Evolutionary conservation across 2,888 invertebrate genomes (phyloP), one percentile per base, ranked within the genome.

Genomic region (Iphiclides podalirius): DNA sequence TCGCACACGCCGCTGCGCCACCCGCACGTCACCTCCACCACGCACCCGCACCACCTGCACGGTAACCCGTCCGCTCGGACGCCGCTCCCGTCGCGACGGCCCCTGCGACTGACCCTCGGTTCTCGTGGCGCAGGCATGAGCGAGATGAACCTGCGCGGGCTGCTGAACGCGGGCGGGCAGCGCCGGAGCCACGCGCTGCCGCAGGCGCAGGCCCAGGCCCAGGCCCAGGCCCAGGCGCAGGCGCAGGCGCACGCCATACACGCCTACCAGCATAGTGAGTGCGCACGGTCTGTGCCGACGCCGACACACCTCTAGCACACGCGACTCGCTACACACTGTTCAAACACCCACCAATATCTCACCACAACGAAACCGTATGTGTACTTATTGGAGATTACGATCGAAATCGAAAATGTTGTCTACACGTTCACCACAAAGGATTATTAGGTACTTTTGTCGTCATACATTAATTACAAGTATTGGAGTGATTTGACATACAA

Each of bases 1-100:
- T 52, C 75, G 52, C 79, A 78, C 56, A 82, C 88, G 51, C 88
- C 83, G 63, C 76, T 79, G 65, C 87, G 90, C 41, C 91, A 91
- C 66, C 82, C 90, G 63, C 91, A 91, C 79, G 92, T 92, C 68
- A 91, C 91, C 62, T 91, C 91, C 71, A 91, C 92, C 61, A 92
- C 92, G 66, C 92, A 92, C 72, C 92, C 91, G 59, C 91, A 91
- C 72, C 91, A 91, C 63, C 83, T 91, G 83, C 91, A 84, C 66
- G 79, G 83, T 79, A 31, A 52, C 64, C 6, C 4, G 9, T n/a
- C 2, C 8, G n/a, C n/a, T n/a, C n/a, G n/a, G n/a, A n/a, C n/a
- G 3, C 20, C 20, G 20, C 20, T 20, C 20, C 20, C 20, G 6
- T 20, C 4, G 20, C 20, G 20, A 20, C 3, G 20, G 20, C 13